phyloP scores from a whole-genome alignment of 1,140 invertebrate genomes.

The Probaryconus sp. region DNA sequence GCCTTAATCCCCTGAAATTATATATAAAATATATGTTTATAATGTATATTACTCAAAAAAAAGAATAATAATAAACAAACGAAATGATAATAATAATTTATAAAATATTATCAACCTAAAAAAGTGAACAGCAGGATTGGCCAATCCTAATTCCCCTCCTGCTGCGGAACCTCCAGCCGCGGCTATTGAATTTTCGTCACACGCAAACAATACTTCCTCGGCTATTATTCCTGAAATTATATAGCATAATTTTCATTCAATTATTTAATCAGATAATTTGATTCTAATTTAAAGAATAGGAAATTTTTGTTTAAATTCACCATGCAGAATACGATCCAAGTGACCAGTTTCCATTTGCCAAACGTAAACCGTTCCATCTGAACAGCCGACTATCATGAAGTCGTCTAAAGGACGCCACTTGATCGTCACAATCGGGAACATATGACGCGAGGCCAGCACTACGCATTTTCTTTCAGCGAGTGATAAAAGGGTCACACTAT shows the following conservation, averaged over 20 bases:
- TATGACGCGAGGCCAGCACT: slow-evolving; percentile 95
- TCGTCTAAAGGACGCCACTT: slow-evolving; percentile 99
- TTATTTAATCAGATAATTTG: slow-evolving; percentile 17
- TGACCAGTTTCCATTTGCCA: slow-evolving; percentile 99
- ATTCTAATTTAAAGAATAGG: slow-evolving; percentile 1
- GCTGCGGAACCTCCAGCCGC: slow-evolving; percentile 80
- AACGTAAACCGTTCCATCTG: slow-evolving; percentile 98
- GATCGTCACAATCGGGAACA: slow-evolving; percentile 97
- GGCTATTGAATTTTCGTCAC: slow-evolving; percentile 89
- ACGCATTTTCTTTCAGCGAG: slow-evolving; percentile 96
- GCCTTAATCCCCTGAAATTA: slow-evolving; percentile 85
- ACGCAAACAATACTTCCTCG: slow-evolving; percentile 97
- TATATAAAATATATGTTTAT: background rate
- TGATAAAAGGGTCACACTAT: slow-evolving; percentile 96
- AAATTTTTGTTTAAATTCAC: slow-evolving; percentile 69
- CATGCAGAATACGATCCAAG: slow-evolving; percentile 95
- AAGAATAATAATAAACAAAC: background rate
- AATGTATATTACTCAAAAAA: background rate
- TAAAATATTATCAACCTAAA: slow-evolving; percentile 82
- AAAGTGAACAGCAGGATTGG: slow-evolving; percentile 96
- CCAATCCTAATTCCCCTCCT: slow-evolving; percentile 85
- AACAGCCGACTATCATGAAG: slow-evolving; percentile 98
- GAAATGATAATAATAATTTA: slow-evolving; percentile 3
- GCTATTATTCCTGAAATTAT: slow-evolving; percentile 95
- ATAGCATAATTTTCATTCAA: too few species aligned